These are phyloP conservation scores for Elanus axillaris DNA, from an alignment of 2,113 vertebrate species.

Conservation along the genomic window DNA sequence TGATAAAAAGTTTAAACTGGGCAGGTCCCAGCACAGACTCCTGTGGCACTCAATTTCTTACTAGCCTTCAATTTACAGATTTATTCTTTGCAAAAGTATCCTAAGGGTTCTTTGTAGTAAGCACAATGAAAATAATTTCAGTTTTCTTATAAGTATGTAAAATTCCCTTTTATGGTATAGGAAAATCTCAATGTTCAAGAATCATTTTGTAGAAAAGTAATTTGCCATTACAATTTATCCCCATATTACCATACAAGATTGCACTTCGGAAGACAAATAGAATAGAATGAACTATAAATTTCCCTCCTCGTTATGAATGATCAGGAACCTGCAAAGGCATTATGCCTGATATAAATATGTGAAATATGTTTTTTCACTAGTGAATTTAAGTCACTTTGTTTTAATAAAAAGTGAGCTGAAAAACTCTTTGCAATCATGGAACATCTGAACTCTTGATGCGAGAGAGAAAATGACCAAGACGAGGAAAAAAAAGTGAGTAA, in stretches of 20 bases:
- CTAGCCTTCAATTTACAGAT: neutral
- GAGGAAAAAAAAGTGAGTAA: neutral
- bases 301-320: neutral
- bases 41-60: neutral
- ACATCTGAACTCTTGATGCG: neutral
- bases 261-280: slow-evolving; percentile 19
- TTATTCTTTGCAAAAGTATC: neutral
- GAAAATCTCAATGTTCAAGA: neutral
- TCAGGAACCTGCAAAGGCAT: neutral
- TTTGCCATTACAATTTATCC: slow-evolving; percentile 35
- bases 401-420: neutral
- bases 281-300: slow-evolving; percentile 10
- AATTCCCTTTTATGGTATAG: neutral
- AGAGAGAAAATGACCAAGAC: neutral
- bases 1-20: neutral
- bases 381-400: neutral
- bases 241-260: neutral
- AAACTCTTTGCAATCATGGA: neutral
- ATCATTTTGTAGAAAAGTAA: neutral
- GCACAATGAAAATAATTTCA: neutral
- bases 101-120: neutral
- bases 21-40: neutral
- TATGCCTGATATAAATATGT: neutral
- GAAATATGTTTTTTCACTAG: neutral
- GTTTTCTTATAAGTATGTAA: neutral